Evolutionary conservation across 1,140 invertebrate genomes (phyloP).

Genomic region (Phenacoccus solenopsis): DNA sequence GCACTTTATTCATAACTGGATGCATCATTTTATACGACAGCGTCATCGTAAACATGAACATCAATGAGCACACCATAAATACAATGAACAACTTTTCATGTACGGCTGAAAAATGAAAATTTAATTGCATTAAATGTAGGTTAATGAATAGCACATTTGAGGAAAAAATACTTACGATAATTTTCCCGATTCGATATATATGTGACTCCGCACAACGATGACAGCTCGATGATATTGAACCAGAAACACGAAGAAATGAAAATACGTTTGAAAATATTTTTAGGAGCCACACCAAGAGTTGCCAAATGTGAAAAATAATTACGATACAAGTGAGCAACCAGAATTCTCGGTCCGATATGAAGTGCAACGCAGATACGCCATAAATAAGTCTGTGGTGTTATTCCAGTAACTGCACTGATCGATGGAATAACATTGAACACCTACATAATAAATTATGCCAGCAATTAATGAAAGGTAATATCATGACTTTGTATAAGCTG

Average conservation of each 20-base stretch:
- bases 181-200: constrained; percentile 89
- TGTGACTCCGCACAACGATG: constrained; percentile 70
- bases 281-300: background rate
- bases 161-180: constrained; percentile 61
- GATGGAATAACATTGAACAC: constrained; percentile 84
- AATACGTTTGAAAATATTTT: constrained; percentile 12
- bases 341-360: constrained; percentile 72
- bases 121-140: too few species aligned
- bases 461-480: background rate
- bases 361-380: constrained; percentile 84
- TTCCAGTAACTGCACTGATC: constrained; percentile 81
- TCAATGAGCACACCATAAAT: constrained; percentile 76
- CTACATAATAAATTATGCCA: constrained; percentile 39
- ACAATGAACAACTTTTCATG: constrained; percentile 86
- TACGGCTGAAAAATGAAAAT: constrained; percentile 48
- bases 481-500: background rate
- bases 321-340: constrained; percentile 70
- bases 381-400: constrained; percentile 79
- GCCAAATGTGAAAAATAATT: constrained; percentile 54
- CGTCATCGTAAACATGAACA: constrained; percentile 64
- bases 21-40: constrained; percentile 35
- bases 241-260: constrained; percentile 66
- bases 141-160: constrained; percentile 11
- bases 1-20: constrained; percentile 33
- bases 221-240: constrained; percentile 71